Evolutionary conservation across 2,797 vertebrate genomes (phyloP).

Genomic region (Limnodromus scolopaceus): DNA sequence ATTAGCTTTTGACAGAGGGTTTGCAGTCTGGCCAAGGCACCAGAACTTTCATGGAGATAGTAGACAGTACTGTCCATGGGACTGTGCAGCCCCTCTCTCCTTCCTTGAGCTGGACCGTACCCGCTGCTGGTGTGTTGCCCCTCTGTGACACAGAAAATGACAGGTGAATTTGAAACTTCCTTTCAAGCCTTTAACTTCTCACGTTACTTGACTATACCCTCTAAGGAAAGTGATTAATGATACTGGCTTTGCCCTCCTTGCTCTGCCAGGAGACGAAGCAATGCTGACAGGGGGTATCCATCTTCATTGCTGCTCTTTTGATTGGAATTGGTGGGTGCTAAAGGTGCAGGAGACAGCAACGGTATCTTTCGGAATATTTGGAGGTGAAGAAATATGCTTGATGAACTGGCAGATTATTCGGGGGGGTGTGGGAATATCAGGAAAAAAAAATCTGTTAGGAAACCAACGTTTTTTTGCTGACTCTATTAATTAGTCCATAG

Average conservation of each 20-base stretch:
- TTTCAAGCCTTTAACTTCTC: background rate
- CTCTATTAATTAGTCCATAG: background rate
- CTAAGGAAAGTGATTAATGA: background rate
- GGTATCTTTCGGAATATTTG: background rate
- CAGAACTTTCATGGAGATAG: background rate
- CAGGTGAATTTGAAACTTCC: background rate
- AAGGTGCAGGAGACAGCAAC: background rate
- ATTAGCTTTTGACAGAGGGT: background rate
- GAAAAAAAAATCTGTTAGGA: background rate
- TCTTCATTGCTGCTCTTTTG: slow-evolving; percentile 27
- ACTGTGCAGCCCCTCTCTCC: background rate
- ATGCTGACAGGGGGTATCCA: background rate
- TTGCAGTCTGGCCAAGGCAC: background rate
- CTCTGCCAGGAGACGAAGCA: background rate
- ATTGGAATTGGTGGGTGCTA: background rate
- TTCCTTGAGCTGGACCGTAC: background rate
- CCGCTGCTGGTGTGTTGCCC: background rate
- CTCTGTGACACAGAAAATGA: background rate
- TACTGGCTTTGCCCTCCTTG: background rate
- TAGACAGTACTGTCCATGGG: background rate
- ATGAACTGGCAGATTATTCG: background rate
- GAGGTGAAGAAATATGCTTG: background rate
- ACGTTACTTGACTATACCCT: background rate
- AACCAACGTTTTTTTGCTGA: background rate
- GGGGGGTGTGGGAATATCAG: background rate